A percentile compares a stretch with the other conserved stretches of the same genome.
Conservation (phyloP, 2,113 vertebrate species). For the Hucho hucho region DNA sequence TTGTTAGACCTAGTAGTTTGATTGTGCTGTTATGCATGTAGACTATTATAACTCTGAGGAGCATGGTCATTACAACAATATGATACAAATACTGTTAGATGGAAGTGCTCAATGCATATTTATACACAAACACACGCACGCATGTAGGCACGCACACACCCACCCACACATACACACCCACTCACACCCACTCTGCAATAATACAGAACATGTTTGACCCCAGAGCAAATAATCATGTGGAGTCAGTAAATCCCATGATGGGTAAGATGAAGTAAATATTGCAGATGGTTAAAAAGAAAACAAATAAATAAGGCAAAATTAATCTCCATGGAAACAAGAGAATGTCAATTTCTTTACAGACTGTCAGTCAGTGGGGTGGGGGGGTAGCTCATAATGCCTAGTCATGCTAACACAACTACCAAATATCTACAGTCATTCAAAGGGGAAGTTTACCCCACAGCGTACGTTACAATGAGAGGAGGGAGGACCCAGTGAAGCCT, state of each 20-base stretch:
- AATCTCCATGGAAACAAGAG: neutral
- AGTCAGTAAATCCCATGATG: neutral
- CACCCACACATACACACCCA: neutral
- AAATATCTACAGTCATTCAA: neutral
- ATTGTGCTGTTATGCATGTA: no score
- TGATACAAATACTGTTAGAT: no score
- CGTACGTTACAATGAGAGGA: neutral
- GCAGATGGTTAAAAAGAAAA: neutral
- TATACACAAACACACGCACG: neutral
- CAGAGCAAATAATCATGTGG: neutral
- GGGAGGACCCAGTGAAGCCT: neutral
- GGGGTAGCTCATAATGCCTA: neutral
- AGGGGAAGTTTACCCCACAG: neutral
- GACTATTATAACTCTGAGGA: no score
- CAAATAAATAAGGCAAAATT: neutral
- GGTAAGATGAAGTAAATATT: conserved; percentile 2
- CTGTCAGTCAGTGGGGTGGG: neutral
- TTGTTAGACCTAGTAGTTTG: no score
- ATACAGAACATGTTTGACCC: neutral
- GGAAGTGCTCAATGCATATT: no score
- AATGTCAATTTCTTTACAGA: neutral
- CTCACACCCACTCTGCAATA: neutral
- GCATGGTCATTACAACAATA: no score
- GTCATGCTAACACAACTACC: neutral
- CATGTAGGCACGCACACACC: neutral